Base-by-base conservation (phyloP, 2,888 invertebrate genomes). In the Perithous albicinctus region DNA sequence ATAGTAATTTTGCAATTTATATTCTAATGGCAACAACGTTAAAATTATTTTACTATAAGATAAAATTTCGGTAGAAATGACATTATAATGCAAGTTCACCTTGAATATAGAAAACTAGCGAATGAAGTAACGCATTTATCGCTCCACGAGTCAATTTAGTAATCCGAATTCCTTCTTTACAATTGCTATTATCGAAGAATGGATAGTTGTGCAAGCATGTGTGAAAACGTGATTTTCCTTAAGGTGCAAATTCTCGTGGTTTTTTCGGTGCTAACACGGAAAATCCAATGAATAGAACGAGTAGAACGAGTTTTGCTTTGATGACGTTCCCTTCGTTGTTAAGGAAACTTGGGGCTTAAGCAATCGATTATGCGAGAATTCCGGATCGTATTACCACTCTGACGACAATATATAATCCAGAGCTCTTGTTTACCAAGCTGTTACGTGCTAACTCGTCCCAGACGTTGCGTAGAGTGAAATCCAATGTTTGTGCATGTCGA, bases 281-380 rank as follows among this genome's bases (percentile, higher is more conserved):
- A 73, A 77, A 56, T 59, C 29, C 38, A 41, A 63, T 48, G 12
- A 29, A 43, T 35, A 8, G 35, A 20, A 38, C 46, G 12, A 10
- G 80, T 73, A 12, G 56, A 64, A 66, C 78, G 63, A 64, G 81
- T 81, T 81, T 10, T 54, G 20, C 2, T n/a, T n/a, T n/a, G n/a
- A 3, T 54, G 66, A 20, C 43, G 72, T 63, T 67, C 35, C n/a
- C 29, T 26, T 74, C 74, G 74, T 81, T 64, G 61, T 77, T 77
- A 81, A 66, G 80, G 81, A 74, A 81, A 81, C 81, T 81, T 75
- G 74, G 48, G 43, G 56, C 18, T 80, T 70, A 75, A 70, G 81
- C 46, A 78, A 78, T 70, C 74, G 78, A 81, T 81, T 81, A 74
- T 81, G 74, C 78, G 56, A 56, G 67, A 63, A 38, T 48, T 56